Evolutionary conservation across 2,888 invertebrate species (phyloP).

Genomic region (Panopea generosa): DNA sequence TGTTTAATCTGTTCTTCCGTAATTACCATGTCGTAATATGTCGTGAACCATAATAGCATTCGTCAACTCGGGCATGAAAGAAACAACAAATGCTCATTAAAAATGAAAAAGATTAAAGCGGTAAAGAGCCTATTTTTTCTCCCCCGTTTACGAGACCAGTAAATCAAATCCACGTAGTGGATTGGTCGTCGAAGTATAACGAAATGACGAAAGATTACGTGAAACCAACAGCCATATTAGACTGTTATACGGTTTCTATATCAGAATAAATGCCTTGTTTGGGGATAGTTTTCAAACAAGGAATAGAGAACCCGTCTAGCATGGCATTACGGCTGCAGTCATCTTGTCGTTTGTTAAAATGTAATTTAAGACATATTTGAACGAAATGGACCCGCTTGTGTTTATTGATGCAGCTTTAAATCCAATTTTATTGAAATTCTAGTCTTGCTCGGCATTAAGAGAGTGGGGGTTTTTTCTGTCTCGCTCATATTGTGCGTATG

Average conservation of each 20-base stretch:
- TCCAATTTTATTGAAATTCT: slow-evolving; percentile 36
- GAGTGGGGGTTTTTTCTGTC: slow-evolving; percentile 2
- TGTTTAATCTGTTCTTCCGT: too few relatives aligned
- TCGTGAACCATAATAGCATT: too few relatives aligned
- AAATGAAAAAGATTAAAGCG: too few relatives aligned
- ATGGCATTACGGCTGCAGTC: slow-evolving; percentile 26
- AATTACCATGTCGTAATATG: too few relatives aligned
- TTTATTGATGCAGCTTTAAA: slow-evolving; percentile 35
- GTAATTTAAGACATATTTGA: slow-evolving; percentile 37
- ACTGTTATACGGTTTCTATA: slow-evolving; percentile 32
- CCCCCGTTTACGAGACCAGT: not conserved
- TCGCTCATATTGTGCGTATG: not conserved
- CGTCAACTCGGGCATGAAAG: too few relatives aligned
- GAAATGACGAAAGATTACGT: slow-evolving; percentile 48
- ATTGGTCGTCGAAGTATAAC: slow-evolving; percentile 29
- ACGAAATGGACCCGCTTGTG: slow-evolving; percentile 6
- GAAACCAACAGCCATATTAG: slow-evolving; percentile 32
- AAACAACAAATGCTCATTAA: too few relatives aligned
- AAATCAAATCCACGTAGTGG: slow-evolving; percentile 35
- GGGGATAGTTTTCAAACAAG: slow-evolving; percentile 19
- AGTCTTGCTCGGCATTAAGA: not conserved
- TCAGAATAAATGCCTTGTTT: slow-evolving; percentile 39
- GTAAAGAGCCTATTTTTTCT: not conserved
- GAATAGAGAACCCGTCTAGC: slow-evolving; percentile 11
- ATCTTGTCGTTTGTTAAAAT: slow-evolving; percentile 28